Conservation (phyloP, 2,888 invertebrate genomes). For the Melanargia galathea region DNA sequence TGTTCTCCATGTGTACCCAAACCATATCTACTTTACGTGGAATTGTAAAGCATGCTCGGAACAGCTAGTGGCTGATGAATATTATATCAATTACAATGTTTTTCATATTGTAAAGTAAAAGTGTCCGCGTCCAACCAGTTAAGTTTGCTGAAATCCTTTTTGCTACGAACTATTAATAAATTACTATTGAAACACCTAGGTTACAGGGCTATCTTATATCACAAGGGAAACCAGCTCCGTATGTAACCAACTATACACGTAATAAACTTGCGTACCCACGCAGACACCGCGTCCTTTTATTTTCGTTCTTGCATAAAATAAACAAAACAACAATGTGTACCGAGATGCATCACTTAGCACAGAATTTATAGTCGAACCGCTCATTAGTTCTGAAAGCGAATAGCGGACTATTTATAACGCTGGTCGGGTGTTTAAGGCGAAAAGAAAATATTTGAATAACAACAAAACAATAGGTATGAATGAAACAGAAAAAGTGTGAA, state of each 20-base stretch:
- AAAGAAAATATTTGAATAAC: not conserved
- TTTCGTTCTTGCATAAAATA: conserved; percentile 39
- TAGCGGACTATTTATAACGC: conserved; percentile 42
- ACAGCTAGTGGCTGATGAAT: too few relatives aligned
- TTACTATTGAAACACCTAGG: conserved; percentile 24
- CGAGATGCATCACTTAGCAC: conserved; percentile 49
- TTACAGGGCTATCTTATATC: conserved; percentile 37
- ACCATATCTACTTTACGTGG: too few relatives aligned
- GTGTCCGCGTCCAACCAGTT: not conserved
- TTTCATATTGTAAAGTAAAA: not conserved
- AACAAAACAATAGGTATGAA: not conserved
- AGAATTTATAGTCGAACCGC: conserved; percentile 48
- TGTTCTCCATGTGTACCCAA: too few relatives aligned
- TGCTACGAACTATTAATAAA: conserved; percentile 28
- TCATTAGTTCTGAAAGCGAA: conserved; percentile 65
- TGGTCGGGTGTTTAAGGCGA: not conserved
- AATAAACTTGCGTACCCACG: conserved; percentile 39
- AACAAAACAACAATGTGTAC: conserved; percentile 43
- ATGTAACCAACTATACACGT: conserved; percentile 37
- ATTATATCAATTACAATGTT: not conserved
- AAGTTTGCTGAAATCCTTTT: conserved; percentile 11
- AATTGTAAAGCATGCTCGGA: too few relatives aligned
- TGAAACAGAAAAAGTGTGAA: too few relatives aligned
- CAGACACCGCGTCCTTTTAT: conserved; percentile 38
- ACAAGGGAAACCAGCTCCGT: conserved; percentile 39